Base-by-base conservation (phyloP, 2,797 vertebrate genomes). In the Leucoraja ocellata region DNA sequence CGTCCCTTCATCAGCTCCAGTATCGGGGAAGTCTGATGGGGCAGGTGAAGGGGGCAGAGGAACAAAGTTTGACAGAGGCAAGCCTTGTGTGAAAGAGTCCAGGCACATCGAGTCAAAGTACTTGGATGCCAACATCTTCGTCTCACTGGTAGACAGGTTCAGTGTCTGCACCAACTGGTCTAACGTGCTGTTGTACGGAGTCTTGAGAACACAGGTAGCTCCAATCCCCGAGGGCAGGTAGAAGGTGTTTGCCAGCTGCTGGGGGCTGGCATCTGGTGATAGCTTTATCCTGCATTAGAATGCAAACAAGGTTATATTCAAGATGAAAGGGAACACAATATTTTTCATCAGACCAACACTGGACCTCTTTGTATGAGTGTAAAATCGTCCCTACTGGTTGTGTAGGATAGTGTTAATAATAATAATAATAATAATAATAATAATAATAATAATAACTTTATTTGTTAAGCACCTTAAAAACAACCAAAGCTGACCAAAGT, bases 101-200 rank as follows among this genome's bases (percentile, higher is more conserved):
- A 99, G 97, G 94, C 98, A 99, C 98, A 99, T 98, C 90, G 98
- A 97, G 71, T 98, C 98, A 0, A 99, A 99, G 96, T 98, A 99
- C 77, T 97, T 97, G 0, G 98, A 97, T 0, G 98, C 98, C 96
- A 99, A 94, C 94, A 98, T 97, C 94, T 98, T 98, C 61, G 98
- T 98, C 95, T 99, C 97, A 0, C 98, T 98, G 83, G 97, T 98
- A 36, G 97, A 97, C 93, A 98, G 97, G 94, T 99, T 99, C 93
- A 99, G 96, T 0, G 97, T 97, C 95, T 98, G 97, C 58, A 98
- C 97, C 94, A 98, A 96, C 94, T 98, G 97, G 95, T 98, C 98
- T 95, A 99, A 95, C 0, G 98, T 98, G 96, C 97, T 98, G 92
- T 99, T 99, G 95, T 98, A 97, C 0, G 98, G 97, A 0, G 97